Evolutionary conservation across 2,113 vertebrate genomes (phyloP).

Genomic region (Eurypyga helias): DNA sequence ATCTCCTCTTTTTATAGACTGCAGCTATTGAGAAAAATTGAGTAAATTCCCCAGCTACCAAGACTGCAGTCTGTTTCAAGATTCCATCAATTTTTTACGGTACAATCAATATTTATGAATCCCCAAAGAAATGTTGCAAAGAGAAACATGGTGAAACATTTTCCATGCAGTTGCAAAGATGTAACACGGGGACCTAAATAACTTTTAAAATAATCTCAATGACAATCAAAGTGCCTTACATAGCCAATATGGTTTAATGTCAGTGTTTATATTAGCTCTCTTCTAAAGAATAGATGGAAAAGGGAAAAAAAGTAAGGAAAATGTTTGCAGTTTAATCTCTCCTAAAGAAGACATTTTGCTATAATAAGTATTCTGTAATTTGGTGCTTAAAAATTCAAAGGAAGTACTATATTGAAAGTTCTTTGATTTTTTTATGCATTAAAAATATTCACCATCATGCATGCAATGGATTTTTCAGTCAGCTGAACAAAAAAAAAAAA

Average conservation of each 20-base stretch:
- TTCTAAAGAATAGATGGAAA: constrained; percentile 47
- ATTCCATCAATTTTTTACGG: constrained; percentile 95
- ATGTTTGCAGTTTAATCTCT: constrained; percentile 69
- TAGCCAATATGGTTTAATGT: constrained; percentile 83
- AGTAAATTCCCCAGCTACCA: constrained; percentile 88
- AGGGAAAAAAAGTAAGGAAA: not conserved
- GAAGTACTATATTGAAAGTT: constrained; percentile 74
- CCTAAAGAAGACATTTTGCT: constrained; percentile 69
- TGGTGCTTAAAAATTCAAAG: constrained; percentile 79
- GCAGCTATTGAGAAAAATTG: constrained; percentile 90
- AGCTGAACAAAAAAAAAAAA: constrained; percentile 72
- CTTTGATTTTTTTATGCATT: constrained; percentile 71
- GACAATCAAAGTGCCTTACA: constrained; percentile 83
- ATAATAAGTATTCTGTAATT: constrained; percentile 73
- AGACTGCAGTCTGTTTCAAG: constrained; percentile 85
- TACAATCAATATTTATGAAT: constrained; percentile 99
- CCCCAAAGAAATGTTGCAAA: constrained; percentile 93
- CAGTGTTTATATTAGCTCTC: constrained; percentile 74
- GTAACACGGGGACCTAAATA: constrained; percentile 83
- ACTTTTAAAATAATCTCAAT: constrained; percentile 88
- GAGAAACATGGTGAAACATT: constrained; percentile 86
- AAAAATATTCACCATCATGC: constrained; percentile 74
- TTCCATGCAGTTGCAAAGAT: constrained; percentile 79
- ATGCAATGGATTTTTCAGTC: constrained; percentile 79
- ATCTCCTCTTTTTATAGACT: constrained; percentile 91